Evolutionary conservation across 2,797 vertebrate genomes (phyloP), one percentile per base, ranked within the genome.

Genomic region (Allobates femoralis): DNA sequence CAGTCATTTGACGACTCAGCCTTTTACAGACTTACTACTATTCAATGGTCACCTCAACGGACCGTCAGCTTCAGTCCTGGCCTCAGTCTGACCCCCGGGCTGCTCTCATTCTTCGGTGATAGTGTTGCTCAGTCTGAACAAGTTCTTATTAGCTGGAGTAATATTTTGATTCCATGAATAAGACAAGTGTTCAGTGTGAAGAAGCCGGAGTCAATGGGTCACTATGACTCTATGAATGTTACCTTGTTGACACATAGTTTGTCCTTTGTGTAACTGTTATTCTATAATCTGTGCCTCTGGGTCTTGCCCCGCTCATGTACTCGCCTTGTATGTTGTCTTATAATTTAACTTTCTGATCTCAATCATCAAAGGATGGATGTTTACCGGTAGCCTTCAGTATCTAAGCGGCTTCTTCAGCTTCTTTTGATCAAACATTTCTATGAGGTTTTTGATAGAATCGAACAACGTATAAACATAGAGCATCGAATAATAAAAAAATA

Each of bases 151-250:
- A 71, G 53, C 50, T 56, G 23, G 41, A 69, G 64, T 74, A 21
- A 85, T 85, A 60, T 73, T 85, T 80, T 85, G 62, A 79, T 71
- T 71, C 23, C 50, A 11, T 41, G 58, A 79, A 85, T 79, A 85
- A 62, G 37, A 58, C 41, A 23, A 16, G 67, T 51, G 75, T 86
- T 86, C 78, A 86, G 32, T 5, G 64, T 26, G 50, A 46, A 10
- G 19, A 64, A 67, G 32, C 26, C 41, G 6, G 16, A 62, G 34
- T 75, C 77, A 75, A 76, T 79, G 66, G 73, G 67, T 62, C 26
- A 62, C 67, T 64, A 50, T 81, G 30, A 50, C 28, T 71, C 81
- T 37, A 79, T 73, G 51, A 85, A 80, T 85, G 64, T 71, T 37
- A 28, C 75, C 55, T 78, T 85, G 84, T 85, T 79, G 62, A 79